Base-by-base conservation (phyloP, 2,113 vertebrate genomes). In the Spilogale gracilis region DNA sequence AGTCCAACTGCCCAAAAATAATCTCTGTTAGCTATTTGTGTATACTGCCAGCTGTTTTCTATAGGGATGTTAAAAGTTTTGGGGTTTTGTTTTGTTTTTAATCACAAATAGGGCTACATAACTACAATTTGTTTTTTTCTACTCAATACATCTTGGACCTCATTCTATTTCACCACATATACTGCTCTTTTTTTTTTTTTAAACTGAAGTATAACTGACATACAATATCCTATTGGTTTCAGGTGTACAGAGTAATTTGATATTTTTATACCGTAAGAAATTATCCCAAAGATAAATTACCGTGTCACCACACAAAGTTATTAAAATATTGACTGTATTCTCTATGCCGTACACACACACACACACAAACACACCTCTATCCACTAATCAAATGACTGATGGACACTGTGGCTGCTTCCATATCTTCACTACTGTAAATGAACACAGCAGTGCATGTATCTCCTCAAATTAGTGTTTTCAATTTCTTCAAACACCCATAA, bases 151-250 rank as follows among this genome's bases (percentile, higher is more conserved):
- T 25, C 43, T 25, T 78, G 45, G 43, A 82, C 32, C 16, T 89
- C 71, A 76, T 96, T 78, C 54, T 86, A 20, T 92, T 83, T 95
- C 45, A 92, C 80, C 83, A 82, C 48, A 91, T 11, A 92, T 65
- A 32, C 30, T 91, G 48, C 58, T 50, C 11, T 61, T 52, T 25
- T 48, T 78, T 61, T 80, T 86, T 79, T 71, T 74, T 76, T 76
- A 8, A 27, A 27, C 8, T 48, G 43, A 27, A 23, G 23, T 48
- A 27, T 27, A 76, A 76, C 3, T 48, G 45, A 48, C 43, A 76
- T 6, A 76, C 23, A 76, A 48, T 76, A 48, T 48, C 45, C 43
- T 76, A 27, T 25, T 48, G 48, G 73, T 48, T 48, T 76, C 73
- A 76, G 45, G 43, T 74, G 6, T 45, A 23, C 43, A 45, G 12